Percentiles rank a stretch among this genome's conserved stretches.
These are phyloP conservation scores for Corticium candelabrum DNA, from an alignment of 37 sponge, comb jelly and placozoan species.

Conservation along the genomic window DNA sequence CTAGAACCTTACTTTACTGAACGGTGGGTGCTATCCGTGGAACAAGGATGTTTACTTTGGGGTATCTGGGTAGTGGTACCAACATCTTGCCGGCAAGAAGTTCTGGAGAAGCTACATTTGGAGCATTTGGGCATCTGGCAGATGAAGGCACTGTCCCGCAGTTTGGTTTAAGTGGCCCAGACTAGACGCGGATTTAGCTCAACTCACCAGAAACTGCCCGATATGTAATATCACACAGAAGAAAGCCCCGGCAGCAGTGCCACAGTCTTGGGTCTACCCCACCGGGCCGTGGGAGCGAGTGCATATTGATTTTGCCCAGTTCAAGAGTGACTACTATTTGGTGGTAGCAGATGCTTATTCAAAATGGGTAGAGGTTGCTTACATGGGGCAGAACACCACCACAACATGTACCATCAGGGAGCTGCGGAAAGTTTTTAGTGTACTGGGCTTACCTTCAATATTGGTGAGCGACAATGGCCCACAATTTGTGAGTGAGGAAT, in stretches of 20 bases:
- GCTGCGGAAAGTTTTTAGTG: background rate
- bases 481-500: conserved; percentile 1
- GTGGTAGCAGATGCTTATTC: background rate
- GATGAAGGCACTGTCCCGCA: no score
- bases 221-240: background rate
- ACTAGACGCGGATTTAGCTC: background rate
- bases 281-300: background rate
- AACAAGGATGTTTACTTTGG: no score
- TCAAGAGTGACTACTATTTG: background rate
- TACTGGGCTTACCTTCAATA: background rate
- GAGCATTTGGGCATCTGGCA: no score
- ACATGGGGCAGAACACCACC: conserved; percentile 8
- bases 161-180: no score
- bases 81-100: no score
- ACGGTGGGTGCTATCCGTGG: no score
- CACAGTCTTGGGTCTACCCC: background rate
- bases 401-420: background rate
- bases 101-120: no score
- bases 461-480: background rate
- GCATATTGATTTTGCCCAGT: conserved; percentile 7
- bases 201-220: background rate
- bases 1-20: no score
- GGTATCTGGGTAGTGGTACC: no score
- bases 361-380: background rate
- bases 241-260: background rate